These are phyloP conservation scores for Sminthurides aquaticus DNA, from an alignment of 2,888 invertebrate species.

Conservation along the genomic window DNA sequence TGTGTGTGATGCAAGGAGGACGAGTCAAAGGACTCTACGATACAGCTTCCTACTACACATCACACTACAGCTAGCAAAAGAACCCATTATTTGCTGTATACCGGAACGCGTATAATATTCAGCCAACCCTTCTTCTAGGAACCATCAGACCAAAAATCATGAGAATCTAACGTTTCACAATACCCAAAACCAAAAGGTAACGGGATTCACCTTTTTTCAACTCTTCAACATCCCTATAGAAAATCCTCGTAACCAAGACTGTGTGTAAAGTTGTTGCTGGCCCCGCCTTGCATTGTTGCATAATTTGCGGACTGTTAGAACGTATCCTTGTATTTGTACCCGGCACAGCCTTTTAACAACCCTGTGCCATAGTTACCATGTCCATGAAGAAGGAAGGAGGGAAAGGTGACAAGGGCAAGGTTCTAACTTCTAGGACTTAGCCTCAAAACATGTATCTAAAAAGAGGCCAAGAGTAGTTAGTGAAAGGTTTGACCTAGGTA, in stretches of 20 bases:
- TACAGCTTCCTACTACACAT: too few relatives aligned
- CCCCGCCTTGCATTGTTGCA: neutral
- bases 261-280: neutral
- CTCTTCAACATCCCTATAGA: neutral
- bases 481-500: too few relatives aligned
- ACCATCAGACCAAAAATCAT: too few relatives aligned
- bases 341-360: too few relatives aligned
- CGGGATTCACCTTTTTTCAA: neutral
- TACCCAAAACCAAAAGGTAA: neutral
- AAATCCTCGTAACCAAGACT: neutral
- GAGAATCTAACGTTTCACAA: neutral
- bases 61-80: too few relatives aligned
- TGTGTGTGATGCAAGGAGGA: neutral
- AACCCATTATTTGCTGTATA: too few relatives aligned
- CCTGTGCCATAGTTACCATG: too few relatives aligned
- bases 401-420: conserved; percentile 12
- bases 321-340: neutral
- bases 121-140: too few relatives aligned
- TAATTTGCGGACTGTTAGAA: neutral
- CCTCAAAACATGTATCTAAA: neutral
- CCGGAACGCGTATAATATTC: too few relatives aligned
- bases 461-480: neutral
- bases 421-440: neutral
- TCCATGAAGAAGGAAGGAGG: too few relatives aligned
- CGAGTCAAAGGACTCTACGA: too few relatives aligned